phyloP scores from a whole-genome alignment of 2,797 vertebrate genomes.

The Microctenopoma steveboyesi region DNA sequence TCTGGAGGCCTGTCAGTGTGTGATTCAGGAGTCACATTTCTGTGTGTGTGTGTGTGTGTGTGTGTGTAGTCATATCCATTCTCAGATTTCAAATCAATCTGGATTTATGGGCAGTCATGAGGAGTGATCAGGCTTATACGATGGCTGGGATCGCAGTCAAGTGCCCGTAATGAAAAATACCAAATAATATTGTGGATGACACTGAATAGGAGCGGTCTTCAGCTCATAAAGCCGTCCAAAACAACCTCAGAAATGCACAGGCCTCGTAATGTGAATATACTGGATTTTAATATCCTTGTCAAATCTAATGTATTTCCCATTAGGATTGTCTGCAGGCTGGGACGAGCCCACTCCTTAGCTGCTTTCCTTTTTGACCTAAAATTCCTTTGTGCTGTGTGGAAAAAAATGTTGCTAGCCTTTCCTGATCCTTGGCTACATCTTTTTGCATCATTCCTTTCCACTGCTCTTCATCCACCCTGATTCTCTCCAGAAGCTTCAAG shows the following conservation, averaged over 20 bases:
- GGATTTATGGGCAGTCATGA: constrained; percentile 52
- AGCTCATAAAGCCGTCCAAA: constrained; percentile 48
- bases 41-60: constrained; percentile 1
- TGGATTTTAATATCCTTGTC: constrained; percentile 78
- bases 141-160: constrained; percentile 47
- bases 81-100: constrained; percentile 45
- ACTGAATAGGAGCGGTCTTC: constrained; percentile 34
- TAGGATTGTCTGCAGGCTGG: constrained; percentile 54
- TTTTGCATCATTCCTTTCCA: constrained; percentile 46
- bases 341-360: constrained; percentile 35
- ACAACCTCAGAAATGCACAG: constrained; percentile 46
- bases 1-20: not conserved
- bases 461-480: constrained; percentile 14
- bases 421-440: constrained; percentile 34
- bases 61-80: constrained; percentile 21
- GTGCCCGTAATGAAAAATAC: constrained; percentile 54
- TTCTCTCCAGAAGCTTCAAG: constrained; percentile 9
- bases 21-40: not conserved
- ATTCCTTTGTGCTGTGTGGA: constrained; percentile 38
- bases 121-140: constrained; percentile 56
- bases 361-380: constrained; percentile 59
- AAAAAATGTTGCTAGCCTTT: constrained; percentile 3
- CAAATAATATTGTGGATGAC: constrained; percentile 61
- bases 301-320: constrained; percentile 68
- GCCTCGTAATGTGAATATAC: constrained; percentile 72